Conservation (phyloP, 2,797 vertebrate species). For the Champsocephalus gunnari region DNA sequence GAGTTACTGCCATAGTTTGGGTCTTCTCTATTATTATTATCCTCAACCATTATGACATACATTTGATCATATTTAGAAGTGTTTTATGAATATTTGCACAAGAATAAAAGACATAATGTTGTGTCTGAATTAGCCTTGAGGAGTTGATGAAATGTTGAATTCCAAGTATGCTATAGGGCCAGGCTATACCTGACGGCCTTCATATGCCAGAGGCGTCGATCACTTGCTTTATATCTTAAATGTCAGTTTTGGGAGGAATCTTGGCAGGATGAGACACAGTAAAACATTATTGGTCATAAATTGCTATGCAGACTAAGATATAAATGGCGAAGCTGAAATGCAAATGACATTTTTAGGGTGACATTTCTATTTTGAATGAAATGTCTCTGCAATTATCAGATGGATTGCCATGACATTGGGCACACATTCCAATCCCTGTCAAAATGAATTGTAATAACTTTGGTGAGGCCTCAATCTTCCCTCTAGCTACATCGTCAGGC, state of each 20-base stretch:
- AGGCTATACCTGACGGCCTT: not conserved
- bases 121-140: conserved; percentile 20
- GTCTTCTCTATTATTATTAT: not conserved
- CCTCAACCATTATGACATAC: conserved; percentile 9
- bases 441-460: not conserved
- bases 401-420: not conserved
- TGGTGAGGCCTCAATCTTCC: not conserved
- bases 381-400: not conserved
- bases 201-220: not conserved
- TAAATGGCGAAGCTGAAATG: not conserved
- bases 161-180: not conserved
- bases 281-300: not conserved
- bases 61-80: not conserved
- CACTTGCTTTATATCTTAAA: not conserved
- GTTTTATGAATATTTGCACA: conserved; percentile 35
- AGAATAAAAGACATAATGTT: conserved; percentile 35
- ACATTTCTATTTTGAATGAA: not conserved
- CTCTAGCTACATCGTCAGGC: not conserved
- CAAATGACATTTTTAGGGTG: not conserved
- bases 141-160: not conserved
- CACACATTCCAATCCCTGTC: not conserved
- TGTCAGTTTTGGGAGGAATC: not conserved
- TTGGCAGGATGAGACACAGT: not conserved
- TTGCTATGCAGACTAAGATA: not conserved
- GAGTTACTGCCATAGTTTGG: not conserved